Base-by-base conservation (phyloP, 1,140 invertebrate species). In the Drosophila auraria region DNA sequence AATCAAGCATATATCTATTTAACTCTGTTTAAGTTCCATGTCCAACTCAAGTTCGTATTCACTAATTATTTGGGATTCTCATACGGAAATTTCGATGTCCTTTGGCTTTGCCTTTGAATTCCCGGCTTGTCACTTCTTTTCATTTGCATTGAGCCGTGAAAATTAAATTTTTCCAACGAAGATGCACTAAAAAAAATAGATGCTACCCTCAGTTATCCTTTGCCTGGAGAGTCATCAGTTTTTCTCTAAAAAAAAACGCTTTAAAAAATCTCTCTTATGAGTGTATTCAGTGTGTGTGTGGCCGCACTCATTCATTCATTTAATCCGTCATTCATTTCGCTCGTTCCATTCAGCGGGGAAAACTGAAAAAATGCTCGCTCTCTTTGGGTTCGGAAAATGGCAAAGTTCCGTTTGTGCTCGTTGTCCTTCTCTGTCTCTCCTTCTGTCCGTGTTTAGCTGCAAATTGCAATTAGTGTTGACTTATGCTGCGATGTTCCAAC, bases 391-490 rank as follows among this genome's bases (percentile, higher is more conserved):
- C 45, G 44, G 73, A 58, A 75, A 76, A 76, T 58, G 56, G 53
- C 36, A 64, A 54, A 61, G 66, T 60, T 51, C n/a, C 25, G 27
- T 40, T 53, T 51, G 33, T 47, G 57, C 66, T 50, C 33, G 45
- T 45, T 51, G 38, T 40, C 36, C 53, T 47, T 53, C 50, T 64
- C 54, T 3, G 20, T 17, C 38, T 68, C 17, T 56, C 15, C 45
- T 25, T 63, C 44, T 54, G 74, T 56, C 59, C 69, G 59, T 74
- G 77, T 54, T 77, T 80, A 70, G 66, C 80, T 77, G 72, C 84
- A 89, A 89, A 89, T 87, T 89, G 84, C 84, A 89, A 89, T 89
- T 89, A 89, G 84, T 89, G 84, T 84, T 89, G 84, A 89, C 84
- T 89, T 89, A 89, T 89, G 81, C 83, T 83, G 65, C 80, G 59